These are phyloP conservation scores for Hylaeus volcanicus DNA, from an alignment of 1,140 invertebrate species.

Conservation along the genomic window DNA sequence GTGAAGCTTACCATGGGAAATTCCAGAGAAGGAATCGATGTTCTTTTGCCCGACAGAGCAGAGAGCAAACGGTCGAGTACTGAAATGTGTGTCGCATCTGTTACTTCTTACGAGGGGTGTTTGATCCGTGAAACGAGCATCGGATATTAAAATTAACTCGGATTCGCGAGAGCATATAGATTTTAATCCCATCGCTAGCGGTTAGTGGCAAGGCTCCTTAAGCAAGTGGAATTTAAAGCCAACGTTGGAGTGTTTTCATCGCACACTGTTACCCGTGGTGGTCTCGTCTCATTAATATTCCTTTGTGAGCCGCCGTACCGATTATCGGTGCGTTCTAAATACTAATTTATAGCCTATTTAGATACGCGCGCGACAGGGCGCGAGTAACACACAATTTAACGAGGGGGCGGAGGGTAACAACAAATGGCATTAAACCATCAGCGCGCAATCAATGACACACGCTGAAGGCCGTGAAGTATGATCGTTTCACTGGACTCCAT, in stretches of 20 bases:
- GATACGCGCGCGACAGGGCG: not conserved
- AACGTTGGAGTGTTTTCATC: not conserved
- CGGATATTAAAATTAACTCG: too few species aligned
- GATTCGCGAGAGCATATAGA: too few species aligned
- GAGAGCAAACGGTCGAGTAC: too few species aligned
- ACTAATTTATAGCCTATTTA: constrained; percentile 9
- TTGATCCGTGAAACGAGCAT: too few species aligned
- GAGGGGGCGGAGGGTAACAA: not conserved
- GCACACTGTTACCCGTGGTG: not conserved
- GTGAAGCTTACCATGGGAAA: too few species aligned
- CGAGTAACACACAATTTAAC: constrained; percentile 1
- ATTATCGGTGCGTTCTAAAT: constrained; percentile 20
- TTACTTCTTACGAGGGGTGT: too few species aligned
- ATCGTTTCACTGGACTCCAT: constrained; percentile 30
- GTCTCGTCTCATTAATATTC: not conserved
- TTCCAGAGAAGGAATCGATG: too few species aligned
- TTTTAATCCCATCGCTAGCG: too few species aligned
- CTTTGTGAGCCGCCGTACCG: not conserved
- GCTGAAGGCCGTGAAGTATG: constrained; percentile 33
- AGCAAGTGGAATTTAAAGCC: constrained; percentile 15
- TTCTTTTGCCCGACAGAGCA: too few species aligned
- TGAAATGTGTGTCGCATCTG: too few species aligned
- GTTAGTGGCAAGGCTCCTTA: too few species aligned
- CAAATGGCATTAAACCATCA: constrained; percentile 39
- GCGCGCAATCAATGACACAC: constrained; percentile 39